These are phyloP conservation scores for Odontamblyopus lacepedii DNA, from an alignment of 2,797 vertebrate genomes.

Conservation along the genomic window DNA sequence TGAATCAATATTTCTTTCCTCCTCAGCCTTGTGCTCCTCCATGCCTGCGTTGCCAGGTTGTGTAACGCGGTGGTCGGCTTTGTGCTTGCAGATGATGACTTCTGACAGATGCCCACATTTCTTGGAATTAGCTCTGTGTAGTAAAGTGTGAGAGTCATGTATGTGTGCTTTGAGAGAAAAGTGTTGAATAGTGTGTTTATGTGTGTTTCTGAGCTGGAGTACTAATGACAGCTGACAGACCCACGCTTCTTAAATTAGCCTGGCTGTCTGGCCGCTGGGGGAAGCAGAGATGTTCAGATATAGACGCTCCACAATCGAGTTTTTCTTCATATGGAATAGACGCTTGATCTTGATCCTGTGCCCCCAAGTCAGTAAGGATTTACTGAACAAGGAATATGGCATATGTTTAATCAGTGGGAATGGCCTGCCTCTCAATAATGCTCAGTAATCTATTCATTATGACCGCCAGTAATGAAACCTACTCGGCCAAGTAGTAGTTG, in stretches of 20 bases:
- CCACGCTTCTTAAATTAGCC: slow-evolving; percentile 74
- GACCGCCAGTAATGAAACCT: too few relatives aligned
- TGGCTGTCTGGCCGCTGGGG: slow-evolving; percentile 54
- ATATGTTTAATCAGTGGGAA: neutral
- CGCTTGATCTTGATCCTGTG: slow-evolving; percentile 14
- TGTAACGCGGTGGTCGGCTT: slow-evolving; percentile 55
- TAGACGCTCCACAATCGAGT: slow-evolving; percentile 35
- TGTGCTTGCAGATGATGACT: slow-evolving; percentile 48
- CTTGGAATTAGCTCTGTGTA: slow-evolving; percentile 53
- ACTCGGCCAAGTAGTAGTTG: too few relatives aligned
- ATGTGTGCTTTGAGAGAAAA: slow-evolving; percentile 44
- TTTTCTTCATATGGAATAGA: slow-evolving; percentile 24
- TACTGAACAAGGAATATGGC: neutral
- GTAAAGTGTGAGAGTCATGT: slow-evolving; percentile 12
- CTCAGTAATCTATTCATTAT: neutral
- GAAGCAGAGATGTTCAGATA: slow-evolving; percentile 52
- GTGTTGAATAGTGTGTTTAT: slow-evolving; percentile 40
- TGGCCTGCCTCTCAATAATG: neutral
- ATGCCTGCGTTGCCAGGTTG: slow-evolving; percentile 38
- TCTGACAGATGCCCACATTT: slow-evolving; percentile 64
- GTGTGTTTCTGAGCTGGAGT: slow-evolving; percentile 32
- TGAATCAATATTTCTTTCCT: slow-evolving; percentile 38
- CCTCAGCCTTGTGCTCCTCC: slow-evolving; percentile 9
- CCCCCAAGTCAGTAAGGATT: slow-evolving; percentile 35
- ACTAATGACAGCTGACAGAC: slow-evolving; percentile 69